Evolutionary conservation across 2,797 vertebrate genomes (phyloP), one percentile per base, ranked within the genome.

Genomic region (Spheniscus humboldti): DNA sequence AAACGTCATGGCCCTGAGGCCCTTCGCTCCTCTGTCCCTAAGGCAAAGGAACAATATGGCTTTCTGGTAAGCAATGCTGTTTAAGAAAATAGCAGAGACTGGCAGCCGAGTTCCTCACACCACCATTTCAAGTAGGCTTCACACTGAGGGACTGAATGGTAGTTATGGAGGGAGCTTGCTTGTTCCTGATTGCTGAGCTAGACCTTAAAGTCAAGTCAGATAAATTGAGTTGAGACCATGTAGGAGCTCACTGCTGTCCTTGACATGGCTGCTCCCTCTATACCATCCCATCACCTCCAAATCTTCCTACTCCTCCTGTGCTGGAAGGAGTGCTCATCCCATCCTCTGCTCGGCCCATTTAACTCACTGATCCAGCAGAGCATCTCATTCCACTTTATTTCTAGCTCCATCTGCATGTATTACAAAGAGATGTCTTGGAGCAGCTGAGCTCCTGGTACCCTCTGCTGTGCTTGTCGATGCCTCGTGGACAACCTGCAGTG

Each of bases 1-100:
- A 67, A 50, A 67, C 1, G 1, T 5, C 45, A 9, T 0, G 2
- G 43, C 19, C 63, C 19, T 10, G 20, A 17, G 16, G 25, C 10
- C 8, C 27, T 55, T 71, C 13, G 3, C 24, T 50, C 24, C n/a
- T 64, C 50, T 24, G 11, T 37, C 39, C 53, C 23, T 23, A n/a
- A 55, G 12, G 43, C 41, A 72, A 67, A 67, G 47, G 53, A 13
- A 27, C 47, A 28, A 13, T 9, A 24, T 7, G 7, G n/a, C 37
- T 30, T 89, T 69, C 30, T 48, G 39, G 27, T 8, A 64, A 88
- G 37, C 0, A 0, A 45, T 15, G 25, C 7, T 11, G 1, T 63
- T 64, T 43, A 63, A 63, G 74, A 45, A 20, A 31, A 23, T 2
- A 45, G 11, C n/a, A 28, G 67, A 19, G 24, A 4, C 9, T 22